Evolutionary conservation across 1,140 invertebrate genomes (phyloP), one percentile per base, ranked within the genome.

Genomic region (Frieseomelitta varia): DNA sequence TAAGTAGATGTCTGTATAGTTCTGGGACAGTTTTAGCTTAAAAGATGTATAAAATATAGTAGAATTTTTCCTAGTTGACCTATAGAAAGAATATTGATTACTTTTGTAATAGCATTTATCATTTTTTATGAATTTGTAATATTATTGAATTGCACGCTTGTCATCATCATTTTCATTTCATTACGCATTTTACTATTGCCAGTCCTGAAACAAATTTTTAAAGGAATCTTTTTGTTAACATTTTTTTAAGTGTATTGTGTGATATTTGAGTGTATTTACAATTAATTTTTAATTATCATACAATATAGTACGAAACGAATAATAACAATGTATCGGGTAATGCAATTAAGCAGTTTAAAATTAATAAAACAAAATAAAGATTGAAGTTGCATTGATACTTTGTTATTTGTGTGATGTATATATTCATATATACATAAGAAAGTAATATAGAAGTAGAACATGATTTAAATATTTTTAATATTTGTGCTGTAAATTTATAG

Each of bases 1-100:
- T 97, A 95, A 96, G 95, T 94, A 83, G 24, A 78, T 6, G 11
- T 10, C 34, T 17, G 12, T 58, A 77, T 51, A 24, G 2, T 65
- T 56, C 77, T 56, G 51, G 12, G 39, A 24, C 34, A 55, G 30
- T 73, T 67, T n/a, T n/a, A 47, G 34, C 67, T 65, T n/a, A 47
- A 71, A 19, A 63, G 55, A 56, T 51, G 39, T 14, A 47, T 58
- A 84, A 24, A 39, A 47, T 17, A 61, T 63, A 72, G 68, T 55
- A 84, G 30, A 47, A 10, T 65, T 63, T 65, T 63, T 65, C 12
- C 12, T n/a, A 39, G 2, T 24, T 11, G 39, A 76, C 27, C 53
- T 81, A 53, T 34, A 79, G 27, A 17, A 65, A 47, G 39, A 47
- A 56, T 67, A 78, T 56, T 27, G 30, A 55, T 34, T 78, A n/a